Conservation (phyloP, 2,797 vertebrate genomes). For the Xiphophorus birchmanni region DNA sequence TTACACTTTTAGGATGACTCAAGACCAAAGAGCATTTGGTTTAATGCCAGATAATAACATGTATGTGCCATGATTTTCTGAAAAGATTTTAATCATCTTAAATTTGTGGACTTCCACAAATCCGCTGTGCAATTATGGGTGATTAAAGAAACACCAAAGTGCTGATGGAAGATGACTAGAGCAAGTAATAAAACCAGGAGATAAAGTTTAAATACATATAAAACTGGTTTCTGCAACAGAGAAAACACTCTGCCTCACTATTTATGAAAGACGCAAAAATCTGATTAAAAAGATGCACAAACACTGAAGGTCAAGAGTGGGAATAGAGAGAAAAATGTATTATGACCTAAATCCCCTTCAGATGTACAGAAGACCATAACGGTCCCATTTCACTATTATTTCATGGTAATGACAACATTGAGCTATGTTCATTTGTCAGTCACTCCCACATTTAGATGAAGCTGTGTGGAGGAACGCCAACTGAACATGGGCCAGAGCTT, state of each 20-base stretch:
- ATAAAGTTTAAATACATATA: background rate
- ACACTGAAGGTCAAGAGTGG: background rate
- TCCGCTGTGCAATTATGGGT: background rate
- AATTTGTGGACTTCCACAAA: background rate
- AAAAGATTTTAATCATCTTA: background rate
- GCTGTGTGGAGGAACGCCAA: conserved; percentile 31
- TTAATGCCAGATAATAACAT: background rate
- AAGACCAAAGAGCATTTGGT: background rate
- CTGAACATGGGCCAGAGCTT: conserved; percentile 46
- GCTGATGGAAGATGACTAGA: background rate
- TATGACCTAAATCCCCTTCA: conserved; percentile 14
- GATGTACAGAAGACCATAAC: conserved; percentile 29
- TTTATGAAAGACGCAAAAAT: background rate
- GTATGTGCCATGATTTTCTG: background rate
- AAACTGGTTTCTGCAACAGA: background rate
- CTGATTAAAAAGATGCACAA: background rate
- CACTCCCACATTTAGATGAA: conserved; percentile 50
- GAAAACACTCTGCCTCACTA: background rate
- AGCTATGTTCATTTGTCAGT: conserved; percentile 47
- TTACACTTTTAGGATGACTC: background rate
- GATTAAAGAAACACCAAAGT: background rate
- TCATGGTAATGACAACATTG: conserved; percentile 36
- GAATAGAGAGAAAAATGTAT: conserved; percentile 17
- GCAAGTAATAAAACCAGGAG: background rate
- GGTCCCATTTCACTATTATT: conserved; percentile 37